Evolutionary conservation across 2,888 invertebrate species (phyloP), one percentile per base, ranked within the genome.

Genomic region (Tipula vernalis): DNA sequence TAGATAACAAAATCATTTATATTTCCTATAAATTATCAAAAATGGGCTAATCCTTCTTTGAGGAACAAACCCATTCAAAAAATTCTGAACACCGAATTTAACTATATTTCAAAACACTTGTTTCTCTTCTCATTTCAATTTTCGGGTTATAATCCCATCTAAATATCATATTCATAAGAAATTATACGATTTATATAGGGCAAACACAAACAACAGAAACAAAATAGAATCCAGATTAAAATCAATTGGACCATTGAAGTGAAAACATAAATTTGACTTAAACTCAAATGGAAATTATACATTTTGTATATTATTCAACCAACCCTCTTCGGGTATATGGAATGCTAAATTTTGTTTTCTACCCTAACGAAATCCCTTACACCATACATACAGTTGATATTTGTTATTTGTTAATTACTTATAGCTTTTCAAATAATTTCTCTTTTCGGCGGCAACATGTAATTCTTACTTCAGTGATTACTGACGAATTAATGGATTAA

Each of bases 231-330:
- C 28, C 71, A 71, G 71, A 71, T 71, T 71, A 71, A 71, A 71
- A 71, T 71, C 71, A 84, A 84, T 84, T 84, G 84, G 41, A 39
- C 41, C 84, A 84, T 84, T 84, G 84, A 84, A 84, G 84, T 84
- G 84, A 41, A 84, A 84, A 84, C 36, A 84, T 84, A 84, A 84
- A 84, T 84, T 84, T 84, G 84, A 84, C 84, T 84, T 84, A 84
- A 84, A 71, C 18, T 71, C 28, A 71, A 71, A 71, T 71, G 28
- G 28, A 71, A 71, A 71, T 71, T 71, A 71, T 71, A 71, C 12
- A 28, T 71, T 71, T 71, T 71, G 71, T 2, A 71, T 28, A 71
- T 28, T 71, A 71, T 28, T 18, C 28, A 28, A 18, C 10, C 28
- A 28, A 71, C 71, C 71, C 71, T 71, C 28, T 28, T 28, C 28